Evolutionary conservation across 1,140 invertebrate genomes (phyloP), one percentile per base, ranked within the genome.

Genomic region (Aradophagus sp.): DNA sequence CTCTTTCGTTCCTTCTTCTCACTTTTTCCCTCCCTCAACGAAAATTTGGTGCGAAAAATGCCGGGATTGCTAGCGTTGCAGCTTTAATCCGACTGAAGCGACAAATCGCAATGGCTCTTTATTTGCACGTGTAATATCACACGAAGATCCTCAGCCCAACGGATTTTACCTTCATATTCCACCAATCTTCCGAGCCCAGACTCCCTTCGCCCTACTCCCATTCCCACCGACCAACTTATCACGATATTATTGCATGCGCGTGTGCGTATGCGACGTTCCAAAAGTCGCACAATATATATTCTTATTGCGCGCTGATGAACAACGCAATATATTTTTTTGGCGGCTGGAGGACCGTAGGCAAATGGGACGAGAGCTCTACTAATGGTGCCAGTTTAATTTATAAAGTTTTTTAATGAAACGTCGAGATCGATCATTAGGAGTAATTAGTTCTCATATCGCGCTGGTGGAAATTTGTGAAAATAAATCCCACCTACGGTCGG

Each of bases 41-140:
- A 41, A 52, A 45, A 10, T 68, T 68, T 35, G 15, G 23, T 26
- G 48, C 14, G 26, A 29, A 5, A 61, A 61, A 23, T 47, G 55
- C 41, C 35, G 55, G 55, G 48, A 55, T 61, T 61, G 41, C 65
- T 68, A 48, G n/a, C 39, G 12, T 53, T 38, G 39, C 31, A 59
- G 41, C 67, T 66, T 74, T 68, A 74, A 76, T 71, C 73, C 62
- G 65, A 68, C 68, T 63, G 63, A 74, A 74, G 66, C 55, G 59
- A 59, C 63, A 68, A 70, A 35, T 74, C 56, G 68, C 69, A 56
- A 69, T 66, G 63, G 50, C 59, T 76, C 58, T 74, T 74, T 74
- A 76, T 76, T 73, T 72, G 65, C 66, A 74, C 31, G 69, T 42
- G 66, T 73, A 76, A 76, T 76, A 65, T 72, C 44, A 58, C 56